Evolutionary conservation across 2,797 vertebrate genomes (phyloP), one percentile per base, ranked within the genome.

Genomic region (Tragelaphus eurycerus): DNA sequence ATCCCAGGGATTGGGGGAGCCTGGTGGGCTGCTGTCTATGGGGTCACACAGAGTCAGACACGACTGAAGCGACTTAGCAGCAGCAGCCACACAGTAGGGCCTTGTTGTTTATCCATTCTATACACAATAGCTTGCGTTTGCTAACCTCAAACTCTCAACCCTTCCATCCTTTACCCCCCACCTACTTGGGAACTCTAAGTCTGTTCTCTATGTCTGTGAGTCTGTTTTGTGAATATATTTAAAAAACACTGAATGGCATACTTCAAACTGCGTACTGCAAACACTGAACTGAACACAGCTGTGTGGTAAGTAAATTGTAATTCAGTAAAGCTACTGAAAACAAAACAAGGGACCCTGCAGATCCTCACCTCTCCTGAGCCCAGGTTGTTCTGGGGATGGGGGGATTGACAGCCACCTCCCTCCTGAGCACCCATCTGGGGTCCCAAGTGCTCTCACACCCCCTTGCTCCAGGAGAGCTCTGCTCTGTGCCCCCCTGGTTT

Each of bases 291-390:
- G 52, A 8, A 50, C 3, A 13, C 27, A n/a, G 29, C 7, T 2
- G 34, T 16, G 14, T 14, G 29, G 14, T 1, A 23, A 11, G 34
- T 19, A 29, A 34, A 21, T 1, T 1, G 1, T 10, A 21, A n/a
- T 29, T 46, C 48, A 2, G 0, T 34, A 10, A 34, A 55, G 34
- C 34, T 0, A 3, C 0, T 34, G 17, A 6, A 16, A 50, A 3
- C 15, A 19, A 25, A 52, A 31, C 7, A 6, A 21, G 21, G 48
- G 19, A 6, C 15, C 19, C 46, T 23, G 31, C 3, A 17, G 29
- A 4, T 6, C 57, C 74, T 62, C 16, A 17, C 46, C 83, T 34
- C 52, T 34, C 43, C 60, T 9, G 19, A 74, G 43, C 48, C 62
- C 76, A 10, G 3, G 57, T 27, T 6, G 9, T n/a, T 4, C 4